These are phyloP conservation scores for Halcyon malimbica DNA, from an alignment of 2,113 vertebrate species.

Conservation along the genomic window DNA sequence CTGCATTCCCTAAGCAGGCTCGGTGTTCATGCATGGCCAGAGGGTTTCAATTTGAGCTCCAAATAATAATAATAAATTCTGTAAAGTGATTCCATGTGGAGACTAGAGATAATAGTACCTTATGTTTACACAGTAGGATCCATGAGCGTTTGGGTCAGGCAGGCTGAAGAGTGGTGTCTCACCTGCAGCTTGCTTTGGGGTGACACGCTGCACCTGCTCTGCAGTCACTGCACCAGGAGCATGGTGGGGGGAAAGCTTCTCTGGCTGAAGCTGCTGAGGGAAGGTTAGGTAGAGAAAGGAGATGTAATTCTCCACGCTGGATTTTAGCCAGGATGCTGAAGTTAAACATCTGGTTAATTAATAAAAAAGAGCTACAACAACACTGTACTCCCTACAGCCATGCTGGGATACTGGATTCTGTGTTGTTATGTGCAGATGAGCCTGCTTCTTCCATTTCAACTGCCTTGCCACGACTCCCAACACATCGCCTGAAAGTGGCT, in stretches of 20 bases:
- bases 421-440: not conserved
- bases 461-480: rapidly evolving
- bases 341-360: not conserved
- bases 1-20: constrained; percentile 35
- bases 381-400: not conserved
- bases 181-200: not conserved
- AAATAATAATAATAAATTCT: constrained; percentile 54
- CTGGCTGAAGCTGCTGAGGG: not conserved
- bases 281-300: not conserved
- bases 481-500: not conserved
- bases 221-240: not conserved
- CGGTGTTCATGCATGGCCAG: constrained; percentile 18
- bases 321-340: not conserved
- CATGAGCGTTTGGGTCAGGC: not conserved
- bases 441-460: not conserved
- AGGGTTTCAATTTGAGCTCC: constrained; percentile 48
- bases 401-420: not conserved
- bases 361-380: not conserved
- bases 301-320: not conserved
- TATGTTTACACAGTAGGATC: not conserved
- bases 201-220: not conserved
- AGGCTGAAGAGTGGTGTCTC: not conserved
- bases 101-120: not conserved
- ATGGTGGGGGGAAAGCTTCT: too few species aligned
- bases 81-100: constrained; percentile 29